phyloP scores from a whole-genome alignment of 2,113 vertebrate genomes.

The Neolamprologus sp. region DNA sequence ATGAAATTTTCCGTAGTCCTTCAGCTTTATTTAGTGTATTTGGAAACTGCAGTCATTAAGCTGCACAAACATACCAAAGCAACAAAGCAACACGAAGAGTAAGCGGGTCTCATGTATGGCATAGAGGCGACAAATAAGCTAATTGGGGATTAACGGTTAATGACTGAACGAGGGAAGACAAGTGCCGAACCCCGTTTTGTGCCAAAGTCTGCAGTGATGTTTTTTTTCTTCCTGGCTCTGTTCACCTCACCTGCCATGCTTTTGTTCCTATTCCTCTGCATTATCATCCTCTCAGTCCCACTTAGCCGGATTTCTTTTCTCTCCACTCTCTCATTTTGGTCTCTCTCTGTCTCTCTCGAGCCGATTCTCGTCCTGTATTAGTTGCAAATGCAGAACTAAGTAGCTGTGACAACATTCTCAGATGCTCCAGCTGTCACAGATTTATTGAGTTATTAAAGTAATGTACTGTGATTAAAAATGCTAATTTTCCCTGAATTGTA shows the following conservation, averaged over 20 bases:
- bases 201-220: slow-evolving; percentile 3
- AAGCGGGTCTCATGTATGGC: slow-evolving; percentile 30
- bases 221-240: not conserved
- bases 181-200: slow-evolving; percentile 15
- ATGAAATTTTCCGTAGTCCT: not conserved
- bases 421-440: slow-evolving; percentile 66
- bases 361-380: slow-evolving; percentile 53
- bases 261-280: slow-evolving; percentile 19
- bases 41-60: slow-evolving; percentile 10
- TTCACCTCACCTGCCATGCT: slow-evolving; percentile 27
- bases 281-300: slow-evolving; percentile 4
- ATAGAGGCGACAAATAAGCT: slow-evolving; percentile 48
- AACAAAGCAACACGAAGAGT: slow-evolving; percentile 23
- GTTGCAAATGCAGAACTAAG: slow-evolving; percentile 59
- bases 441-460: slow-evolving; percentile 74
- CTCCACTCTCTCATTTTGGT: not conserved
- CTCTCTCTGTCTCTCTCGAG: slow-evolving; percentile 2
- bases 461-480: slow-evolving; percentile 77
- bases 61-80: slow-evolving; percentile 7
- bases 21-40: slow-evolving; percentile 11
- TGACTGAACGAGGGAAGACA: slow-evolving; percentile 35
- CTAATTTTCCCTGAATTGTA: slow-evolving; percentile 67
- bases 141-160: slow-evolving; percentile 66
- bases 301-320: not conserved
- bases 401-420: slow-evolving; percentile 62